Evolutionary conservation across 2,888 invertebrate species (phyloP).

Genomic region (Hybos culiciformis): DNA sequence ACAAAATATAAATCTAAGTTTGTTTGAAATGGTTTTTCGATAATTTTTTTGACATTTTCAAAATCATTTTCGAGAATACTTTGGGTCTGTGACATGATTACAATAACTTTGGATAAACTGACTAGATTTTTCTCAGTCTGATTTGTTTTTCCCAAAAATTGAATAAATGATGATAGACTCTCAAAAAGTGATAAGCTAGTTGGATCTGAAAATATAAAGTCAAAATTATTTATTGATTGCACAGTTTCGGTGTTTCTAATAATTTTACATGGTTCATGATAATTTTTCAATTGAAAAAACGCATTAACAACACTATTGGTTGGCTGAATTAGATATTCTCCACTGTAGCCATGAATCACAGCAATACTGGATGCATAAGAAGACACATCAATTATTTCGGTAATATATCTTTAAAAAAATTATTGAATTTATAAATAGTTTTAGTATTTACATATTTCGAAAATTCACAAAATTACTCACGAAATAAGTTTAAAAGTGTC

Average conservation of each 20-base stretch:
- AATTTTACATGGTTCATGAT: constrained; percentile 37
- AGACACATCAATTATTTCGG: constrained; percentile 44
- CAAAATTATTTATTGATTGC: background rate
- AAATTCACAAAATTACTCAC: constrained; percentile 27
- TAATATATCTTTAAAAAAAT: constrained; percentile 40
- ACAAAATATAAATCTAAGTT: constrained; percentile 40
- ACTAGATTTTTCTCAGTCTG: background rate
- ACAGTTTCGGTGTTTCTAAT: constrained; percentile 1
- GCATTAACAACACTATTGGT: constrained; percentile 41
- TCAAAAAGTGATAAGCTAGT: constrained; percentile 17
- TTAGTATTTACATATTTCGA: constrained; percentile 3
- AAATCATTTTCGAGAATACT: constrained; percentile 23
- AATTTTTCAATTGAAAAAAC: constrained; percentile 33
- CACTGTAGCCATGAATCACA: constrained; percentile 48
- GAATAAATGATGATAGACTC: constrained; percentile 38
- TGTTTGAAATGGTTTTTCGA: constrained; percentile 13
- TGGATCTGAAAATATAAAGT: constrained; percentile 13
- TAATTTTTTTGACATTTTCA: constrained; percentile 13
- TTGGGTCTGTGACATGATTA: constrained; percentile 40
- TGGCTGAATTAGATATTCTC: constrained; percentile 44
- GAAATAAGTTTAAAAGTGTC: constrained; percentile 43
- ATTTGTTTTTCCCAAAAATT: constrained; percentile 38
- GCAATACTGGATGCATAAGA: constrained; percentile 45
- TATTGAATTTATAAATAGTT: background rate
- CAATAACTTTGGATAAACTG: constrained; percentile 37